These are phyloP conservation scores for Anthopleura xanthogrammica DNA, from an alignment of 92 coral and sea anemone species.

Conservation along the genomic window DNA sequence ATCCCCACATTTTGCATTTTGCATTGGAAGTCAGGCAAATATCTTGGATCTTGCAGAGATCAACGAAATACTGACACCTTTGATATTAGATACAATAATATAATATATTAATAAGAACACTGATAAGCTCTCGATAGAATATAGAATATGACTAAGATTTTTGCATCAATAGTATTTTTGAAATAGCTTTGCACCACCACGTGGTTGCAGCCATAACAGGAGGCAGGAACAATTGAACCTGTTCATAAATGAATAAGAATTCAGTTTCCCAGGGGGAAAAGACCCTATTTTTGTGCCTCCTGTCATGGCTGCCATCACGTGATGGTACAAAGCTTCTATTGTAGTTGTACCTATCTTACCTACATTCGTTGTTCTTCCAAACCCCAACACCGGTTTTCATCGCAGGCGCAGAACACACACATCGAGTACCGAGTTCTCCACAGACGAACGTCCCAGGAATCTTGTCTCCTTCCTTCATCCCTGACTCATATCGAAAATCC, in stretches of 20 bases:
- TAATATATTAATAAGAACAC: no score
- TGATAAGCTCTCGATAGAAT: no score
- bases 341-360: conserved; percentile 34
- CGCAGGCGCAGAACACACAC: conserved; percentile 88
- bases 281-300: no score
- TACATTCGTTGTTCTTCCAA: conserved; percentile 67
- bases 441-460: conserved; percentile 59
- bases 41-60: conserved; percentile 71
- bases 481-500: not conserved
- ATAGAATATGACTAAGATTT: no score
- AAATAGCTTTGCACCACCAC: no score
- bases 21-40: conserved; percentile 70
- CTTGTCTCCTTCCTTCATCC: not conserved
- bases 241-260: no score
- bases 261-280: no score
- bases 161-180: no score
- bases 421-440: conserved; percentile 90
- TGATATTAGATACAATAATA: not conserved
- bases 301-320: no score
- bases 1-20: conserved; percentile 74
- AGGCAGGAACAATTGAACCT: no score
- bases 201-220: no score
- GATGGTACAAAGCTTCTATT: no score
- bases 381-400: conserved; percentile 47
- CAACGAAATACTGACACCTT: conserved; percentile 95